Base-by-base conservation (phyloP, 2,888 invertebrate species). In the Tetheella fluctuosa region DNA sequence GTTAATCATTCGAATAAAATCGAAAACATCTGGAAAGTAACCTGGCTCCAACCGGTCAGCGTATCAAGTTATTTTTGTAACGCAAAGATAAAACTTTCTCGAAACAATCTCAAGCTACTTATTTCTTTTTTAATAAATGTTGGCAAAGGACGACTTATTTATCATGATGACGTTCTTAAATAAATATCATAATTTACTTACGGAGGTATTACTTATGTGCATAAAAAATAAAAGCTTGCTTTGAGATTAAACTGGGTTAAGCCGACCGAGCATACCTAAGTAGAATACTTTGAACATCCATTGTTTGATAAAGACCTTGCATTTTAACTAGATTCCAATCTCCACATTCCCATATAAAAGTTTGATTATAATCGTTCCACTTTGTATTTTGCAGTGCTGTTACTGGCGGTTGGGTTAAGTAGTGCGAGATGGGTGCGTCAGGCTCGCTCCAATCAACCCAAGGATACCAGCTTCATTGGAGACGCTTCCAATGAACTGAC, bases 401-500 rank as follows among this genome's bases (percentile, higher is more conserved):
- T 80, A 58, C 63, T 88, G 61, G 81, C 80, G 48, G 81, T 88
- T 56, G 85, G 86, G 6, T 65, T 88, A 3, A 71, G 81, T 57
- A 84, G 81, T 60, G 90, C 89, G 4, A 76, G 91, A 62, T 92
- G 92, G 91, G 67, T 90, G 64, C 84, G 91, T 4, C 80, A 81
- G 5, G 86, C 83, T 5, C 80, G 88, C n/a, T 83, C 88, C 0
- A 76, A 73, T 28, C 87, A 84, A 59, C 86, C 88, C 0, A 83
- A 80, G 61, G 84, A 85, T 52, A 89, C 89, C 52, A 90, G 89
- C 72, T 94, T 94, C 69, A 82, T 94, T 25, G 94, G 94, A 20
- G 88, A 91, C 59, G 94, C 93, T 39, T 94, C 93, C 42, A 92
- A 91, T 68, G 91, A 93, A 65, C 80, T 94, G 1, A 89, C 94